Percentiles rank a stretch among this genome's conserved stretches.
Conservation (phyloP, 1,140 invertebrate species). For the Musca domestica region DNA sequence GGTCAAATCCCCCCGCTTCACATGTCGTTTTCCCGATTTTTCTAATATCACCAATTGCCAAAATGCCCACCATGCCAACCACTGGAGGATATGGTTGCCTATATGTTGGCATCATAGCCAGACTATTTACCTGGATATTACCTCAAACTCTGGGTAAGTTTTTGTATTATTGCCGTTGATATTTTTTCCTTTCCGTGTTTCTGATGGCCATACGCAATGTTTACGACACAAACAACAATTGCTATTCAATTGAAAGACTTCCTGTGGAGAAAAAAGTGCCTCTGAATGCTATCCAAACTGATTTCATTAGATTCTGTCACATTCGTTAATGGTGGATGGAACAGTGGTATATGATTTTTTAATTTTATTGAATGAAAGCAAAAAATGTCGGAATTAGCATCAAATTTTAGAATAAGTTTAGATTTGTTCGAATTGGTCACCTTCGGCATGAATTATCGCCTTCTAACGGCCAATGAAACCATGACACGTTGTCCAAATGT, state of each 20-base stretch:
- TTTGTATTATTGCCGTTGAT: not conserved
- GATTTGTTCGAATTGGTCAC: too few species aligned
- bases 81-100: not conserved
- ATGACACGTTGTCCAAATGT: too few species aligned
- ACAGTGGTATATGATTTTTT: not conserved
- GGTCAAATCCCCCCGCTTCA: too few species aligned
- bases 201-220: slow-evolving; percentile 16
- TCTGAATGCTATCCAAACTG: slow-evolving; percentile 44
- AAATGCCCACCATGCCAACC: not conserved
- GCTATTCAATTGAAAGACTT: not conserved
- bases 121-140: slow-evolving; percentile 6
- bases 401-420: too few species aligned
- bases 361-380: too few species aligned
- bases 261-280: slow-evolving; percentile 34
- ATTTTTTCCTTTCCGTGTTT: not conserved
- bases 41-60: too few species aligned
- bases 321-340: slow-evolving; percentile 3
- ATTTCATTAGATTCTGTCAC: slow-evolving; percentile 8
- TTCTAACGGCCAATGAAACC: too few species aligned
- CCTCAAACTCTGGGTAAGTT: not conserved
- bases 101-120: not conserved
- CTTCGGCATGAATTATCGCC: too few species aligned
- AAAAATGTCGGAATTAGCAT: too few species aligned
- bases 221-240: slow-evolving; percentile 20
- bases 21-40: too few species aligned